Evolutionary conservation across 2,113 vertebrate genomes (phyloP).

Genomic region (Anarhynchus alexandrinus): DNA sequence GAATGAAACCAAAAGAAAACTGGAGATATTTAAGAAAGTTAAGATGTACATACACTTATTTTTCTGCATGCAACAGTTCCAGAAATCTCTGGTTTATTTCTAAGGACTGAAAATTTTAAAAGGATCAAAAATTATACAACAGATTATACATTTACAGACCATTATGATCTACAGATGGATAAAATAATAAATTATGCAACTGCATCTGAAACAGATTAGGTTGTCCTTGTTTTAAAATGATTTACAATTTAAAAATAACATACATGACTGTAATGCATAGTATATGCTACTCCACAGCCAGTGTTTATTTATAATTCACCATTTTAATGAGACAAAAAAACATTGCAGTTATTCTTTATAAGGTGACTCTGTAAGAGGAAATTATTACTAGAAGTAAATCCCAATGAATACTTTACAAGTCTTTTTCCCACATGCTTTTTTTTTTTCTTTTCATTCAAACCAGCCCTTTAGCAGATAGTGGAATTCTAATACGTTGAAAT

Average conservation of each 20-base stretch:
- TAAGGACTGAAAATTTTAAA: constrained; percentile 39
- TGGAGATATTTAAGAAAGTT: constrained; percentile 23
- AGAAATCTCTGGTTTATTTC: constrained; percentile 15
- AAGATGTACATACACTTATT: constrained; percentile 8
- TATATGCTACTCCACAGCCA: background rate
- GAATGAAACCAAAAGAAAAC: constrained; percentile 30
- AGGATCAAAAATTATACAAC: background rate
- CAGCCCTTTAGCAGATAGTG: too few relatives aligned
- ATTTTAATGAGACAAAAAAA: background rate
- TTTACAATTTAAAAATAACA: constrained; percentile 23
- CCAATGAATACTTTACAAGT: background rate
- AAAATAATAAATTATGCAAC: constrained; percentile 31
- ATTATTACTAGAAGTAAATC: background rate
- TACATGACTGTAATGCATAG: background rate
- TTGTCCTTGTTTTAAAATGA: background rate
- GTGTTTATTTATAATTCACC: background rate
- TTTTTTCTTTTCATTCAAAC: background rate
- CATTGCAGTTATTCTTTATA: background rate
- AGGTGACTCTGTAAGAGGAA: background rate
- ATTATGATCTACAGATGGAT: background rate
- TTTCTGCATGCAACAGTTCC: background rate
- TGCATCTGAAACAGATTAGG: background rate
- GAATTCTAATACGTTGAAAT: background rate
- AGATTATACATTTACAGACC: constrained; percentile 13
- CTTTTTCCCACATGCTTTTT: background rate